Conservation (phyloP, 2,797 vertebrate genomes). For the Hoplostethus mediterraneus region DNA sequence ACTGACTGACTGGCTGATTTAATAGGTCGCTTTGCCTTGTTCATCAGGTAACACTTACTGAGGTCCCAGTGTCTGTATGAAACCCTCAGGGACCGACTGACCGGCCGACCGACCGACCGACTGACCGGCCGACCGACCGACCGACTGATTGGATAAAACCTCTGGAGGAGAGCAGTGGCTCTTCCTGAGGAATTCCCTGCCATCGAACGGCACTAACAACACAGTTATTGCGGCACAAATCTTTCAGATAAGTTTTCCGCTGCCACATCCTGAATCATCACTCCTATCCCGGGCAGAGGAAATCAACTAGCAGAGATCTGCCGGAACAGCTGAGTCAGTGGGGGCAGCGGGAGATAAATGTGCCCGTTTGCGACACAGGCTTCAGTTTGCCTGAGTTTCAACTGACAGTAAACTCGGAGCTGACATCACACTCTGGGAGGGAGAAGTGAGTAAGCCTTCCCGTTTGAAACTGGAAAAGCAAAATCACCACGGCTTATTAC, state of each 20-base stretch:
- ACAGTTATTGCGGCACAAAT: neutral
- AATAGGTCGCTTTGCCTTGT: too few species aligned
- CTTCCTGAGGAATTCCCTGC: neutral
- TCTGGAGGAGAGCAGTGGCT: neutral
- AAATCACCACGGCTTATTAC: conserved; percentile 43
- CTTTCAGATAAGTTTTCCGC: conserved; percentile 8
- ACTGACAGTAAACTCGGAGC: conserved; percentile 50
- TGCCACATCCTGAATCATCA: conserved; percentile 38
- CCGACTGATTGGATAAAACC: neutral
- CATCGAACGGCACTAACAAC: neutral
- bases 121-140: neutral
- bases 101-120: neutral
- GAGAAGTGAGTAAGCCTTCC: conserved; percentile 73
- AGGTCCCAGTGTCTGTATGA: neutral
- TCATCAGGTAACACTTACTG: too few species aligned
- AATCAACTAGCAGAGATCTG: conserved; percentile 44
- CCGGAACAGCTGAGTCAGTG: conserved; percentile 41
- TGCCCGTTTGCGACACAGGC: conserved; percentile 47
- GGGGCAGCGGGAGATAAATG: conserved; percentile 37
- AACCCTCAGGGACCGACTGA: neutral
- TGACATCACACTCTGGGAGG: conserved; percentile 63
- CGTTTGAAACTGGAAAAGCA: conserved; percentile 53
- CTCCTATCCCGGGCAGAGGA: conserved; percentile 30
- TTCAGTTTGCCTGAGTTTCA: conserved; percentile 13
- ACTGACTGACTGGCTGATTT: too few species aligned